Conservation (phyloP, 1,140 invertebrate genomes). For the Lepidurus apus region DNA sequence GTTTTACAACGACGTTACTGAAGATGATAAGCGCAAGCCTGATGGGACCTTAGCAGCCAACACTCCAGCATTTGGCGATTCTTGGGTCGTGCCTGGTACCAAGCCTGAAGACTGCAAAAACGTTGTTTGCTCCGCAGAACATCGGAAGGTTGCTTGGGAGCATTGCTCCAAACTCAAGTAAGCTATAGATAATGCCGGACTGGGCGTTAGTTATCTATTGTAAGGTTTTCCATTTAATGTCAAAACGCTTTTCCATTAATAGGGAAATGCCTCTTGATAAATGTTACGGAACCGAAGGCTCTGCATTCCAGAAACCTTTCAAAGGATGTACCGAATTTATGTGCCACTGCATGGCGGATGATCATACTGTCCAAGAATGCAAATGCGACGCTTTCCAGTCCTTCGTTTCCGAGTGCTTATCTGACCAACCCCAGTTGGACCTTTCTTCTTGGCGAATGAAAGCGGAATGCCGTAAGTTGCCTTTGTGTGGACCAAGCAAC, state of each 20-base stretch:
- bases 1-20: conserved; percentile 57
- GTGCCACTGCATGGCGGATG: conserved; percentile 56
- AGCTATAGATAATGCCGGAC: neutral
- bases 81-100: conserved; percentile 57
- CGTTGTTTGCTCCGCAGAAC: conserved; percentile 51
- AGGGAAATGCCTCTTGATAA: conserved; percentile 57
- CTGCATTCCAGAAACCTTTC: conserved; percentile 60
- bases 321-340: conserved; percentile 65
- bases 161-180: conserved; percentile 52
- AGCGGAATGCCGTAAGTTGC: conserved; percentile 60
- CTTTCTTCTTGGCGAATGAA: conserved; percentile 63
- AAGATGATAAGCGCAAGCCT: conserved; percentile 64
- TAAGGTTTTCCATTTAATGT: conserved; percentile 27
- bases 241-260: conserved; percentile 23
- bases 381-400: conserved; percentile 60
- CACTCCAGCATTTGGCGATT: conserved; percentile 64
- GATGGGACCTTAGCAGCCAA: conserved; percentile 56
- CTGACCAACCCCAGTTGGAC: conserved; percentile 54
- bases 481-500: conserved; percentile 6
- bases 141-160: conserved; percentile 57
- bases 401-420: conserved; percentile 65
- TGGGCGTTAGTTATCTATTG: neutral
- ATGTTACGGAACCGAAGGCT: conserved; percentile 50
- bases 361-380: conserved; percentile 50
- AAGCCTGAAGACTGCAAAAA: conserved; percentile 49